These are phyloP conservation scores for Sebastes itinus DNA, from an alignment of 2,797 vertebrate species.

Conservation along the genomic window DNA sequence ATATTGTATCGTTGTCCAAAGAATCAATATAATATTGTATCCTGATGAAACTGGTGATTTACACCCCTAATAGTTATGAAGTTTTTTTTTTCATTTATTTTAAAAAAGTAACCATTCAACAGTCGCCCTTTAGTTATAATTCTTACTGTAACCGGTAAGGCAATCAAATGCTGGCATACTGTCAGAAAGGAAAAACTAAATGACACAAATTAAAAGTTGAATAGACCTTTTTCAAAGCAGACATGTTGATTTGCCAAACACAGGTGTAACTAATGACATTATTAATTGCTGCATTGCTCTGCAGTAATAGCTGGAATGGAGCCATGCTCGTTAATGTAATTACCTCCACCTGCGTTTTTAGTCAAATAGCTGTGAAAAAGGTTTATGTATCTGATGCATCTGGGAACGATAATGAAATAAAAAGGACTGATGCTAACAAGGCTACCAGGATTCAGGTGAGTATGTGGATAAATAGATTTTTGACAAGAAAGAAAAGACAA, in stretches of 20 bases:
- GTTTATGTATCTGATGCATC: neutral
- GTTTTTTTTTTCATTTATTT: neutral
- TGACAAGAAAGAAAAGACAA: neutral
- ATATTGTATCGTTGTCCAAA: no score
- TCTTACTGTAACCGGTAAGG: no score
- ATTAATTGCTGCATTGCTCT: neutral
- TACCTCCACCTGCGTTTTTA: neutral
- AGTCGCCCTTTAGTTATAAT: no score
- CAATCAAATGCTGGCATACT: no score
- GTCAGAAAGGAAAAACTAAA: no score
- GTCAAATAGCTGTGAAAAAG: neutral
- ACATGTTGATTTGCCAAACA: neutral
- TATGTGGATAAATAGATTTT: neutral
- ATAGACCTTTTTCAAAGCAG: neutral
- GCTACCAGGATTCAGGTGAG: neutral
- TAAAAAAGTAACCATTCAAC: neutral
- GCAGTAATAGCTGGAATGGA: neutral
- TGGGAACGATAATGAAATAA: neutral
- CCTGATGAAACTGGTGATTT: no score
- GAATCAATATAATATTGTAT: no score
- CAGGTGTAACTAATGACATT: neutral
- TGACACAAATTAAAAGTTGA: neutral
- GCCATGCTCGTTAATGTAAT: neutral
- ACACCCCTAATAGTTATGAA: neutral
- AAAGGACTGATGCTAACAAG: neutral